Base-by-base conservation (phyloP, 2,113 vertebrate genomes). In the Oceanodroma tethys region DNA sequence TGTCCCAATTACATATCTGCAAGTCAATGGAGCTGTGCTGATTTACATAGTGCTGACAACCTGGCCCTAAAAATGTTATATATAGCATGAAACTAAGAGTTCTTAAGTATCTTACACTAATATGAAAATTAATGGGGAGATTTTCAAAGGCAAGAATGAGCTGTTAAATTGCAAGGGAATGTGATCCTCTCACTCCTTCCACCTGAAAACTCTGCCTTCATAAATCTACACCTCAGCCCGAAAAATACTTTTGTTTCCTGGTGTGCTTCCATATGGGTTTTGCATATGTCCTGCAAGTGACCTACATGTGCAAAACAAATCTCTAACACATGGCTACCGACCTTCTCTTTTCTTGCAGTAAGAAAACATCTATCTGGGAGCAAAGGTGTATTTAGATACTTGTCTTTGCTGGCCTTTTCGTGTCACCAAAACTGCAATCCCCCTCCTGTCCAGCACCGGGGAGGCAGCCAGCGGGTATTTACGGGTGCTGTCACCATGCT, bases 11-110 rank as follows among this genome's bases (percentile, higher is more conserved):
- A 26, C 94, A 58, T 38, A 82, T 67, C 83, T 87, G 84, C 95
- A 84, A 91, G 84, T 91, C 87, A 82, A 63, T 79, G 91, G 93
- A 52, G 92, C 90, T 74, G 81, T 56, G 95, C 93, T 96, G 52
- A 91, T 96, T 94, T 95, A 42, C 90, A 94, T 80, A 91, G 93
- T 72, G 91, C 96, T 97, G 86, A 95, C 92, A n/a, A 59, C 36
- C 88, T 84, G 88, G 75, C 92, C 95, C 94, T 67, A 76, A 83
- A 96, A 42, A 16, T 1, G 4, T 90, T 95, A 52, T 22, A 81
- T 52, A 75, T 26, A 89, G 88, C 52, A 18, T 10, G 73, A 85
- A 95, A 84, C n/a, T 8, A 59, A 59, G 93, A 84, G 65, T 76
- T 70, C 79, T 93, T 95, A 81, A 95, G 67, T 81, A 81, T 80